Conservation (phyloP, 2,888 invertebrate genomes). For the Amiota minor region DNA sequence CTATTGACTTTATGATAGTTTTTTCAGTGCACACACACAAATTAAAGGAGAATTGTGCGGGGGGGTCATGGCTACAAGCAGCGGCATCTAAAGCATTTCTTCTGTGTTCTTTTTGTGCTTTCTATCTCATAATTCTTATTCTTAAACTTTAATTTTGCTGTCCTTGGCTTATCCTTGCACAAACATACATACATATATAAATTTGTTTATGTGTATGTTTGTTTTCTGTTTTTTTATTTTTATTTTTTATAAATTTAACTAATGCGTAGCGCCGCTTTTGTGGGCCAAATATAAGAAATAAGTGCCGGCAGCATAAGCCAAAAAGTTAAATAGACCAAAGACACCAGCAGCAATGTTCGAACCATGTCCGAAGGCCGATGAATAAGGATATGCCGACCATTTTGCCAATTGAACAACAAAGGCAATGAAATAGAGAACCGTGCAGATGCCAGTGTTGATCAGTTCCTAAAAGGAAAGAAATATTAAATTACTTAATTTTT, state of each 20-base stretch:
- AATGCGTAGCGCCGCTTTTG: constrained; percentile 75
- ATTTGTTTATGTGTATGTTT: no score
- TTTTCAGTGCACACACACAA: no score
- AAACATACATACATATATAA: no score
- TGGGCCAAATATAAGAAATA: constrained; percentile 85
- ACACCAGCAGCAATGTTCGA: constrained; percentile 86
- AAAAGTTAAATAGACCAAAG: constrained; percentile 87
- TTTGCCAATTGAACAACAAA: constrained; percentile 85
- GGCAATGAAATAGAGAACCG: constrained; percentile 84
- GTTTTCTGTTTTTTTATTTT: no score
- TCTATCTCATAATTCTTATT: no score
- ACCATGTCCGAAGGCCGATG: constrained; percentile 66
- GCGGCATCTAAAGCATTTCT: no score
- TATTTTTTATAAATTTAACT: constrained; percentile 29
- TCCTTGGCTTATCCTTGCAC: no score
- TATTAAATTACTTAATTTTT: not conserved
- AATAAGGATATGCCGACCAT: constrained; percentile 73
- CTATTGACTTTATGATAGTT: no score
- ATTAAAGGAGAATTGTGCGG: no score
- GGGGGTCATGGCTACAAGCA: no score
- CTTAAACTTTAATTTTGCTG: no score
- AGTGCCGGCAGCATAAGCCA: constrained; percentile 84
- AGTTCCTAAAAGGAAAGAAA: constrained; percentile 80
- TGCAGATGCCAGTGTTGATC: constrained; percentile 81
- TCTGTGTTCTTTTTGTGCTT: no score